Evolutionary conservation across 2,113 vertebrate genomes (phyloP), one percentile per base, ranked within the genome.

Genomic region (Ophthalmolycus amberensis): DNA sequence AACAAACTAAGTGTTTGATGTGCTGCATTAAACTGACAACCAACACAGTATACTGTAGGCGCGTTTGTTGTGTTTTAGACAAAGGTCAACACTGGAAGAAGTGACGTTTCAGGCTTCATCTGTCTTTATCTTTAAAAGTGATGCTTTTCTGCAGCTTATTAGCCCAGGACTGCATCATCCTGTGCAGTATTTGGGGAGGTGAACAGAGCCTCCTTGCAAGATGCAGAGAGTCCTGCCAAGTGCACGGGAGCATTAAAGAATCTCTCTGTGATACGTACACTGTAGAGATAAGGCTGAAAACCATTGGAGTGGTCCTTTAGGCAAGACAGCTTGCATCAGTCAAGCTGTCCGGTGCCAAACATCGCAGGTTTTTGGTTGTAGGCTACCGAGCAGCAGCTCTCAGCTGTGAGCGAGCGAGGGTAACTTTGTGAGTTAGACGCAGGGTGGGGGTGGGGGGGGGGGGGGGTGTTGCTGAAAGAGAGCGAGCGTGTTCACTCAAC

Each of bases 221-320:
- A 68, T 80, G 79, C 79, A 83, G 69, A 16, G 22, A 44, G 71
- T 85, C 71, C 75, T 71, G 82, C 80, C 85, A 48, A 76, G 85
- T 71, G 79, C 44, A 56, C 73, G 83, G 68, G 85, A 77, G 77
- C 85, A 76, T 83, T 88, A 83, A 81, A 59, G 82, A 79, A 86
- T 88, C 84, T 88, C 69, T 68, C 69, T 84, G 84, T 83, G 80
- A 82, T 79, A 73, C 29, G 15, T 66, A 69, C 76, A 68, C 81
- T 56, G 81, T 46, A 25, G 62, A 88, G 89, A 90, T 91, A 90
- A 91, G 86, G 84, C 71, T 82, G 70, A 73, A 85, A 89, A 85
- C 85, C 86, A 88, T 29, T 78, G 85, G 78, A 85, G 77, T 78
- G 52, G 44, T 82, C 64, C 82, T 91, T 77, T 64, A 83, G 87